These are phyloP conservation scores for Idaea aversata DNA, from an alignment of 2,888 invertebrate species.

Conservation along the genomic window DNA sequence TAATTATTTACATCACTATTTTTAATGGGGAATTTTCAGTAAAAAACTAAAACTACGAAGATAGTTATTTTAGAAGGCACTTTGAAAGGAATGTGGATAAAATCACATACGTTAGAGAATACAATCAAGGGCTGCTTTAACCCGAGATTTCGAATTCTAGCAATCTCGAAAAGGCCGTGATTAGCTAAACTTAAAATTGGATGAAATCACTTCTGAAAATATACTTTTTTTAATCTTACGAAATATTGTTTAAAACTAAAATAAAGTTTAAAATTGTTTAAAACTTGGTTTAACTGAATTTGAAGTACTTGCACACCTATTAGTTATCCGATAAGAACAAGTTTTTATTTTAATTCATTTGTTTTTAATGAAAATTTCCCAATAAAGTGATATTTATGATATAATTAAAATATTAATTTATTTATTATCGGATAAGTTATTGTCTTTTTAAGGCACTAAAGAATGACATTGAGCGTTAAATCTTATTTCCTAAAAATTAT, in stretches of 20 bases:
- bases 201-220: too few species aligned
- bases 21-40: not conserved
- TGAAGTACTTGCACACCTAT: not conserved
- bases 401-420: conserved; percentile 24
- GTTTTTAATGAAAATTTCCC: not conserved
- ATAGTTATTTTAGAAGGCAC: not conserved
- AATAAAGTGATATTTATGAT: conserved; percentile 8
- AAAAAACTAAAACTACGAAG: not conserved
- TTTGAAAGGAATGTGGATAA: too few species aligned
- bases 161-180: not conserved
- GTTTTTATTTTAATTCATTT: too few species aligned
- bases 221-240: too few species aligned
- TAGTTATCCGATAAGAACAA: not conserved
- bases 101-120: too few species aligned
- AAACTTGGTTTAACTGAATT: too few species aligned
- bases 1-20: conserved; percentile 12
- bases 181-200: too few species aligned
- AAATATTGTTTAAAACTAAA: too few species aligned
- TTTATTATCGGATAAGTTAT: conserved; percentile 17
- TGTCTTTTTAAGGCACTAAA: conserved; percentile 57
- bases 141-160: not conserved
- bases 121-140: not conserved
- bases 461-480: conserved; percentile 73
- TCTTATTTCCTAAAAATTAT: conserved; percentile 35
- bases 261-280: too few species aligned